phyloP scores from a whole-genome alignment of 2,888 invertebrate species.

The Pachydiplax longipennis region DNA sequence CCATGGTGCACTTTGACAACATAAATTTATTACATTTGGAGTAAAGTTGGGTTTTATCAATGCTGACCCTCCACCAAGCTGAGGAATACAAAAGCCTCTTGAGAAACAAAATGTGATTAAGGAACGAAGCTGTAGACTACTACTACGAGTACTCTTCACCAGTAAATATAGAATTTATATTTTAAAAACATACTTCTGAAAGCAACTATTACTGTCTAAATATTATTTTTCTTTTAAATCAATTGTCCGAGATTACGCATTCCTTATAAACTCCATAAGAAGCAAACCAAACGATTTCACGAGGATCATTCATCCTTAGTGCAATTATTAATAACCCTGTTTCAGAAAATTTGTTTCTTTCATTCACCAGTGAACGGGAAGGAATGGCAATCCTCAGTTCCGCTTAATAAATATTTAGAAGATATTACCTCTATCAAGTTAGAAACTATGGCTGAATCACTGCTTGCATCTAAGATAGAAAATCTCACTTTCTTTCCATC shows the following conservation, averaged over 20 bases:
- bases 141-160: no score
- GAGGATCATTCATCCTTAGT: no score
- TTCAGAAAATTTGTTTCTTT: no score
- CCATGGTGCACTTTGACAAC: not conserved
- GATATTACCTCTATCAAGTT: not conserved
- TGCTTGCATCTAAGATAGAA: not conserved
- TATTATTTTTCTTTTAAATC: not conserved
- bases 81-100: not conserved
- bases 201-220: not conserved
- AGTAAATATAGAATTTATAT: no score
- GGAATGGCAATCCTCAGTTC: no score
- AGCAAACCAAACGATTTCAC: no score
- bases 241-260: not conserved
- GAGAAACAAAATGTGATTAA: not conserved
- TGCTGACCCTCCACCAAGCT: conserved; percentile 13
- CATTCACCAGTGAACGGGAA: no score
- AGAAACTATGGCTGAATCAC: not conserved
- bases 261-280: not conserved
- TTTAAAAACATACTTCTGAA: not conserved
- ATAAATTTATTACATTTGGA: not conserved
- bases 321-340: no score
- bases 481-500: not conserved
- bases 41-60: not conserved
- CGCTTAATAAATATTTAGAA: not conserved
- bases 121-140: no score